Evolutionary conservation across 2,888 invertebrate genomes (phyloP), one percentile per base, ranked within the genome.

Genomic region (Hedychridium roseum): DNA sequence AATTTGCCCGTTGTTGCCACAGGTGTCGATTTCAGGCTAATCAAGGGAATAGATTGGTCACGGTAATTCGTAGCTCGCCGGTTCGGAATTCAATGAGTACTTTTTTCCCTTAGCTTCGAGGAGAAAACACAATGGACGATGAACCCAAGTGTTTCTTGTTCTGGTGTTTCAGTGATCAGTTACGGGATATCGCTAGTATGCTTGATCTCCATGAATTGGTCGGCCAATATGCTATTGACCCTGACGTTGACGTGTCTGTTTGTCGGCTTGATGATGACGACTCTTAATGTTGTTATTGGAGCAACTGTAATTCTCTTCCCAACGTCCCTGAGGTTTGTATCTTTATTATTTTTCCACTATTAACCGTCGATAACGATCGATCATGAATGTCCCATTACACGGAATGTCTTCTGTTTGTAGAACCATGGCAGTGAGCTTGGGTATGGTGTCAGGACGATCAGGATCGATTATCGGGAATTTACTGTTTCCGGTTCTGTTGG

Each of bases 241-340:
- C 43, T 74, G 9, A 20, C 52, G 6, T 46, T 72, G 3, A 64
- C 67, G 12, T 67, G 71, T 27, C 36, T 68, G 16, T 68, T 64
- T 27, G 48, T 69, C 17, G 68, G 68, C 30, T 28, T 68, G 15
- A 53, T 66, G 50, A 60, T 54, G 26, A 60, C 64, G n/a, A 53
- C 61, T 7, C 38, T 61, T 2, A 68, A 66, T 36, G 73, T 89
- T 45, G 70, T 88, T 51, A 74, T 87, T 55, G 82, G 87, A 71
- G 80, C 88, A 61, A 78, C 86, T 47, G 86, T 88, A 0, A 85
- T 86, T 46, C 69, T 87, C 30, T 88, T 88, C 54, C 88, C 88
- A 0, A 88, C 88, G 1, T 82, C 84, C 1, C 75, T 88, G 11
- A 83, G 88, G 88, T 87, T 15, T 14, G 41, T 23, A n/a, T 15